Percentiles rank a stretch among this genome's conserved stretches.
Evolutionary conservation across 2,113 vertebrate species (phyloP).

Genomic region (Oncorhynchus nerka): DNA sequence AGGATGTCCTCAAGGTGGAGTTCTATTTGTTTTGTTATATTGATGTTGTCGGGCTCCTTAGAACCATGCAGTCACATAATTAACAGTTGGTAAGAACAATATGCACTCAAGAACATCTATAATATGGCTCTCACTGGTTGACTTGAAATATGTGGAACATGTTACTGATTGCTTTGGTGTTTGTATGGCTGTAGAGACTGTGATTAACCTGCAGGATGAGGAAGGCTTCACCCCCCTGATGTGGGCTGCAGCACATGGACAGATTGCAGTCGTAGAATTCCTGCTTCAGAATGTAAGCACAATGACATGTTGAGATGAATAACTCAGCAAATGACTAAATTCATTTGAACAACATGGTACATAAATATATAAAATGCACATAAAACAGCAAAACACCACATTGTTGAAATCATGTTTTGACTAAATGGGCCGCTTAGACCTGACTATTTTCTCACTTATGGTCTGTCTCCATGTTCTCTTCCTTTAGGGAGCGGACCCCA

Average conservation of each 20-base stretch:
- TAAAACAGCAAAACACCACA: no score
- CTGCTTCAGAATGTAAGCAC: conserved; percentile 91
- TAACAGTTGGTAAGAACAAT: background rate
- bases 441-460: background rate
- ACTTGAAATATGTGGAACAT: background rate
- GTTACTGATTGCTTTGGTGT: background rate
- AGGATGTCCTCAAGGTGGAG: conserved; percentile 9
- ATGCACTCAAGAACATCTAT: background rate
- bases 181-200: conserved; percentile 77
- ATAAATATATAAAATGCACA: no score
- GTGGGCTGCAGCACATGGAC: conserved; percentile 98
- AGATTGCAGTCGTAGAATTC: conserved; percentile 98
- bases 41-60: no score
- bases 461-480: background rate
- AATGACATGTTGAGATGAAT: background rate
- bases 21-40: no score
- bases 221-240: conserved; percentile 97
- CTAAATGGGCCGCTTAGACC: no score
- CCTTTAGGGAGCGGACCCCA: conserved; percentile 88
- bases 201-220: conserved; percentile 96
- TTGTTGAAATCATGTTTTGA: no score
- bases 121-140: background rate
- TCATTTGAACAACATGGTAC: no score
- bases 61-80: no score
- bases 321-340: background rate